Evolutionary conservation across 2,888 invertebrate species (phyloP), one percentile per base, ranked within the genome.

Genomic region (Cephonodes hylas): DNA sequence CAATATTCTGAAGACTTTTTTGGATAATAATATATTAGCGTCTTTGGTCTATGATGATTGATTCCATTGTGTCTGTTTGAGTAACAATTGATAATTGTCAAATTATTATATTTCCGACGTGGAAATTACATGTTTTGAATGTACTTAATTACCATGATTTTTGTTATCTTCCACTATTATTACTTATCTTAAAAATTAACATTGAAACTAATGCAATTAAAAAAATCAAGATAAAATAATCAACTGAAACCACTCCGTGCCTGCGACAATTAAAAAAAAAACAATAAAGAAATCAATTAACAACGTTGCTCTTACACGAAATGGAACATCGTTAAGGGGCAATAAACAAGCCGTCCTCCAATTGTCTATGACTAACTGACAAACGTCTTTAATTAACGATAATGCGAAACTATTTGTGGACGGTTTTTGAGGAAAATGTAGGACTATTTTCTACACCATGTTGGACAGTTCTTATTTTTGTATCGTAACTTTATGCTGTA

Each of bases 371-470:
- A 66, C 66, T 66, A 38, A 38, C 38, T 38, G 64, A 68, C 66
- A 61, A 62, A 65, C 64, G 63, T 63, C 68, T 65, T 65, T 65
- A 53, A 65, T 58, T 57, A 53, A 53, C 46, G 64, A 72, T 75
- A 74, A 73, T 70, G 71, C 68, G 72, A 74, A 76, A 73, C 76
- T 76, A 78, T 81, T 80, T 78, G 58, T 67, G 65, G 64, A 62
- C 67, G 71, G 58, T 58, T 31, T 27, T 34, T 15, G 23, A 23
- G 64, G 64, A 64, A 63, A 6, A 48, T n/a, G 13, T n/a, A 25
- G 48, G 3, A n/a, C 38, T 48, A 3, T 15, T 42, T 48, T 23
- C 15, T 48, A n/a, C 23, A n/a, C n/a, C 15, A 48, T 46, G 25
- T 6, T 10, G 44, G 18, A 10, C 18, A 23, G 5, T n/a, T 46